Base-by-base conservation (phyloP, 1,140 invertebrate species). In the Drosophila tsacasi region DNA sequence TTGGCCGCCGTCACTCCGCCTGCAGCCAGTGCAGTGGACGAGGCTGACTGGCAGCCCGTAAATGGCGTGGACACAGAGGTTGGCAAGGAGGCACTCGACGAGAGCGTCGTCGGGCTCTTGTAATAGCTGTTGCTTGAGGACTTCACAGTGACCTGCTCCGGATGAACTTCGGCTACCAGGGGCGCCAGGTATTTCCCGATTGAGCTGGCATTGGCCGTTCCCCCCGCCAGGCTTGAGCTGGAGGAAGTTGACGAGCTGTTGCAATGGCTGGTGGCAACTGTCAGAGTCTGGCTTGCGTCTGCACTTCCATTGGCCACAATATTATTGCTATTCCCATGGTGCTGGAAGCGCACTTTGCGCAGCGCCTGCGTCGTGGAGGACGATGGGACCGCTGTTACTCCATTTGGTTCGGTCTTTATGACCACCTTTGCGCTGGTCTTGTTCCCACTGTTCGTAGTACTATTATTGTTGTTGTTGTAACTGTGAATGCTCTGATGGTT, bases 141-240 rank as follows among this genome's bases (percentile, higher is more conserved):
- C 59, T 81, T 82, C 7, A 93, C 81, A 61, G 86, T 94, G 52
- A 93, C 83, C 65, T 95, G 81, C 92, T 91, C 93, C 65, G 91
- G 91, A 89, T 92, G 91, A 21, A 92, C 91, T 94, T 82, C 79
- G 79, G 75, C 91, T 77, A 82, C 95, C 93, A 93, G 92, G 81
- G 47, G 94, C 82, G 91, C 83, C 23, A 92, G 69, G 30, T 92
- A 92, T 72, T 93, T 92, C 4, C 75, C 83, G 77, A 92, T 92
- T 1, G 85, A 63, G 30, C 75, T 85, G 23, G 80, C 32, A 49
- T 79, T 92, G 37, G 81, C 74, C 47, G 87, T 83, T 21, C 85
- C 84, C 2, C 91, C 84, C 4, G 82, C 82, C 37, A 90, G 52
- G 21, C 83, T 92, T 19, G 64, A 73, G 40, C 62, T 81, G 37